Evolutionary conservation across 2,888 invertebrate species (phyloP).

Genomic region (Nasonia oneida): DNA sequence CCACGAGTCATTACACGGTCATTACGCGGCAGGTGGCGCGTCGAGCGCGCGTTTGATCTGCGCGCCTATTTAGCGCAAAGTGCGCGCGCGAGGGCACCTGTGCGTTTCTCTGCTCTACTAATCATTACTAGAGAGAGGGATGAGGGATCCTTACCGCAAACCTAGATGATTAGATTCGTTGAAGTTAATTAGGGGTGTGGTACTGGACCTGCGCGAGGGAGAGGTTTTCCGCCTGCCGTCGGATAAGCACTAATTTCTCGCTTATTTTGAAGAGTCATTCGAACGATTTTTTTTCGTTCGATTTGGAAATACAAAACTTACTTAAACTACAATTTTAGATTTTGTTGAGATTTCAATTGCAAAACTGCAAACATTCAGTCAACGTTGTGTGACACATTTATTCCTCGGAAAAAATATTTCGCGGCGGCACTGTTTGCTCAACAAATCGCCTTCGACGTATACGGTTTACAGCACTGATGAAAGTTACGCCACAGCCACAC

Average conservation of each 20-base stretch:
- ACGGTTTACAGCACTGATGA: background rate
- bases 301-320: no score
- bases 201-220: background rate
- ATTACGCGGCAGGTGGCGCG: constrained; percentile 31
- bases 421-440: background rate
- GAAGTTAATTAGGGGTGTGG: constrained; percentile 3
- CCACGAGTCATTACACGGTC: constrained; percentile 41
- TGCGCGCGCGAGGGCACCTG: background rate
- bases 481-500: background rate
- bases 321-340: no score
- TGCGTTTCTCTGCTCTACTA: background rate
- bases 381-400: background rate
- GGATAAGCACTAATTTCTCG: background rate
- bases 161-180: background rate
- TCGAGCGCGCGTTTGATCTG: background rate
- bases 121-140: background rate
- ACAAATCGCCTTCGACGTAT: background rate
- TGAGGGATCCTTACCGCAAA: background rate
- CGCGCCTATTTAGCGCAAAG: constrained; percentile 9
- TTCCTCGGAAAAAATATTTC: background rate
- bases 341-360: no score
- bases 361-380: no score
- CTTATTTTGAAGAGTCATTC: background rate
- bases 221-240: background rate
- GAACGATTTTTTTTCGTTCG: background rate